phyloP scores from a whole-genome alignment of 2,113 vertebrate species.

The Passer montanus region DNA sequence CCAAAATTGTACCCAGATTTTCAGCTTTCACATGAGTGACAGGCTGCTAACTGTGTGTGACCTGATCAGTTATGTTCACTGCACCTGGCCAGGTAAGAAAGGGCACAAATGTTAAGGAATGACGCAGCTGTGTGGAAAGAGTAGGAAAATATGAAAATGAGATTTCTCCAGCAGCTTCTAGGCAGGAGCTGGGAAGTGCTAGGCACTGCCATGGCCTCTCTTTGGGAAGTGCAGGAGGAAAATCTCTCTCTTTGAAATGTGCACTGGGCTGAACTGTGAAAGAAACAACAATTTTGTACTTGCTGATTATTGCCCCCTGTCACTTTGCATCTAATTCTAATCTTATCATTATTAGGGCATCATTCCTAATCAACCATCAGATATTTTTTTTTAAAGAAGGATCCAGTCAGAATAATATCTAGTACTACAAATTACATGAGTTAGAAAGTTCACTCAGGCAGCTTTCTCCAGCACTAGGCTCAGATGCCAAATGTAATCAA shows the following conservation, averaged over 20 bases:
- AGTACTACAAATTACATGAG: not conserved
- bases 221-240: not conserved
- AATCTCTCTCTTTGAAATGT: not conserved
- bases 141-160: not conserved
- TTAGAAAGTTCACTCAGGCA: not conserved
- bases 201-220: not conserved
- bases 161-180: not conserved
- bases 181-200: not conserved
- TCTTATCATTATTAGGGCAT: not conserved
- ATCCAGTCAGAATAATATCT: not conserved
- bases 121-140: not conserved
- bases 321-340: not conserved
- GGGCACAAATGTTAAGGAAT: not conserved
- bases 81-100: not conserved
- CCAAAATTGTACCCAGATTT: not conserved
- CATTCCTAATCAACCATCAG: not conserved
- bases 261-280: not conserved
- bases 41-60: not conserved
- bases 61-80: not conserved
- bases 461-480: not conserved
- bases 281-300: not conserved
- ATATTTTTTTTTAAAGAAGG: not conserved
- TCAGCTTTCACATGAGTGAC: not conserved
- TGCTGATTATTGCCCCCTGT: not conserved
- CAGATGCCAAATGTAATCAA: not conserved